These are phyloP conservation scores for Catamblyrhynchus diadema DNA, from an alignment of 2,797 vertebrate genomes.

Conservation along the genomic window DNA sequence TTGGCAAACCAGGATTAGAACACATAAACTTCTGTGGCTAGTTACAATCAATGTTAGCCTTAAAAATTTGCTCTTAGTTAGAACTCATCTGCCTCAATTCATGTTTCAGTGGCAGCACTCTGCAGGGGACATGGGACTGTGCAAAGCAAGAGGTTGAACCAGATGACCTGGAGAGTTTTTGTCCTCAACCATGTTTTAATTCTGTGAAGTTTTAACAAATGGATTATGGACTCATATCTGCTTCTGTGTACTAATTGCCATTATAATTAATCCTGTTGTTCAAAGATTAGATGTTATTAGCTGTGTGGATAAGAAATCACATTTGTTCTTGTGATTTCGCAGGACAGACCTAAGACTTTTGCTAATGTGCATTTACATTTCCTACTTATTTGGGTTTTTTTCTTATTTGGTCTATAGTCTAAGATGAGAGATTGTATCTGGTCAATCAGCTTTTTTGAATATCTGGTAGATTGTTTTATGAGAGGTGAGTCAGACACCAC, in stretches of 20 bases:
- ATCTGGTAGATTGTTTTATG: neutral
- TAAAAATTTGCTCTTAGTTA: neutral
- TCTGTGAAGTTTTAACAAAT: neutral
- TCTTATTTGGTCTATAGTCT: neutral
- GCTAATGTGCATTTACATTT: neutral
- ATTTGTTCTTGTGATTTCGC: neutral
- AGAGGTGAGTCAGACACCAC: neutral
- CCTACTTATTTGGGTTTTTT: neutral
- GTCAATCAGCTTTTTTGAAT: neutral
- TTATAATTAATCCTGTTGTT: neutral
- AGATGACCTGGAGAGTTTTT: neutral
- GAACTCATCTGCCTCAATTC: neutral
- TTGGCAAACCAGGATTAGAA: neutral
- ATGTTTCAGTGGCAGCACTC: neutral
- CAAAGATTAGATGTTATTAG: neutral
- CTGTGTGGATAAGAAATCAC: neutral
- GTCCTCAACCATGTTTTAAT: neutral
- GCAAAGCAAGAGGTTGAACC: neutral
- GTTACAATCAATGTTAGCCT: neutral
- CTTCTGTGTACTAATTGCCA: neutral
- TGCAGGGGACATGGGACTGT: neutral
- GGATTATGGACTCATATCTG: neutral
- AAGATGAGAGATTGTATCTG: neutral
- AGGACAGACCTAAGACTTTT: neutral
- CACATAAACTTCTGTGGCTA: neutral